phyloP scores from a whole-genome alignment of 2,113 vertebrate species.

The Paralichthys olivaceus region DNA sequence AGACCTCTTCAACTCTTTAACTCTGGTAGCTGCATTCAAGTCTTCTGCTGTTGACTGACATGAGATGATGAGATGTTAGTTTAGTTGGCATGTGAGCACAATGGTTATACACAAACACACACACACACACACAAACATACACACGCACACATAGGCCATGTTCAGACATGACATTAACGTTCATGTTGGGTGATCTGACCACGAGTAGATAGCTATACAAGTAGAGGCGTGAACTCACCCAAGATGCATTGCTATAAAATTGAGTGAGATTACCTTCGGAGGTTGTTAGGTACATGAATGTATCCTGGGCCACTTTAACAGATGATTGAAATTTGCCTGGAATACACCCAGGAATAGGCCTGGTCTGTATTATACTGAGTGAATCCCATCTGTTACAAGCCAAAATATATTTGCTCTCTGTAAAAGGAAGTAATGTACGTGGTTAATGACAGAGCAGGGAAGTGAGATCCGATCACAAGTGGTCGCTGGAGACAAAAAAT shows the following conservation, averaged over 20 bases:
- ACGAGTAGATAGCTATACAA: background rate
- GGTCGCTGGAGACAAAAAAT: background rate
- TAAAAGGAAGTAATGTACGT: background rate
- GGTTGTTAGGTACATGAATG: too few relatives aligned
- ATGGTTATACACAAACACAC: slow-evolving; percentile 6
- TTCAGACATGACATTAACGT: background rate
- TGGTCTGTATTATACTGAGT: too few relatives aligned
- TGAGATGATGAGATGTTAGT: slow-evolving; percentile 48
- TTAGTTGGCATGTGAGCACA: slow-evolving; percentile 49
- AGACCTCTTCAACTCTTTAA: background rate
- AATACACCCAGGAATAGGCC: too few relatives aligned
- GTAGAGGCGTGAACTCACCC: too few relatives aligned
- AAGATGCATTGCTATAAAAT: background rate
- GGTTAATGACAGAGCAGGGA: background rate
- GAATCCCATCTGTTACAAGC: too few relatives aligned
- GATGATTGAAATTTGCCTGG: too few relatives aligned
- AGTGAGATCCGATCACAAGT: background rate
- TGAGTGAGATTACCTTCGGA: background rate
- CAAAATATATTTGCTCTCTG: background rate
- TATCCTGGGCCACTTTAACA: too few relatives aligned
- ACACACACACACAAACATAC: background rate
- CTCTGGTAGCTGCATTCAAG: background rate
- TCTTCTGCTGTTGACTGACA: slow-evolving; percentile 34
- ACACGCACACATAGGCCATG: background rate
- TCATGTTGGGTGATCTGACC: background rate